Evolutionary conservation across 1,140 invertebrate species (phyloP), one percentile per base, ranked within the genome.

Genomic region (Drosophila nebulosa): DNA sequence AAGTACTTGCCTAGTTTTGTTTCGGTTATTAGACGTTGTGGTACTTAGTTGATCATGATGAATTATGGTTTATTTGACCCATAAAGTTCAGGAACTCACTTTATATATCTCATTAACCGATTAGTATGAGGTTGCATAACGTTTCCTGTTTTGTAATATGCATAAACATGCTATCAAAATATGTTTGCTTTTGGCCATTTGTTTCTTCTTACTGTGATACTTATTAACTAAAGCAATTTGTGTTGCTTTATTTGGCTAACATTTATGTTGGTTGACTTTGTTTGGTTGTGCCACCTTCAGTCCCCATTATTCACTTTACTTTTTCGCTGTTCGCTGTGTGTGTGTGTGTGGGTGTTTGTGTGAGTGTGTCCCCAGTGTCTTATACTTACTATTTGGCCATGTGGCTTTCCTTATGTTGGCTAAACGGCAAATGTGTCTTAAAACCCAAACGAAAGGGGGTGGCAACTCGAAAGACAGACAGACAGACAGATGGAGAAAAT

Each of bases 291-390:
- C 55, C 72, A 57, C 69, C 63, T 64, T 51, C 18, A 58, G 51
- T 55, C 52, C 3, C 58, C 32, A 77, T 86, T 78, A 81, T 62
- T 85, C 74, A 80, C 80, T 80, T 83, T 74, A 58, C 58, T 78
- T 62, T 39, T 57, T 60, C 61, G 4, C 63, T 7, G 16, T 64
- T 63, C 56, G 61, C 60, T 71, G 64, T 30, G 55, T 51, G 2
- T 42, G 24, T 14, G 35, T 14, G 42, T 57, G 51, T 70, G 62
- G 58, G 12, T 36, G 35, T n/a, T 42, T 18, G 18, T 67, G 68
- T 63, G 46, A 61, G 71, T 59, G 30, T 32, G 39, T 69, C 74
- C 60, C 69, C 52, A 5, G 63, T 68, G 63, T 59, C 74, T 60
- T 67, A 39, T 57, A 53, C 36, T 74, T 57, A 60, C 58, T 70